Evolutionary conservation across 92 coral and sea anemone genomes (phyloP).

Genomic region (Palythoa grandis): DNA sequence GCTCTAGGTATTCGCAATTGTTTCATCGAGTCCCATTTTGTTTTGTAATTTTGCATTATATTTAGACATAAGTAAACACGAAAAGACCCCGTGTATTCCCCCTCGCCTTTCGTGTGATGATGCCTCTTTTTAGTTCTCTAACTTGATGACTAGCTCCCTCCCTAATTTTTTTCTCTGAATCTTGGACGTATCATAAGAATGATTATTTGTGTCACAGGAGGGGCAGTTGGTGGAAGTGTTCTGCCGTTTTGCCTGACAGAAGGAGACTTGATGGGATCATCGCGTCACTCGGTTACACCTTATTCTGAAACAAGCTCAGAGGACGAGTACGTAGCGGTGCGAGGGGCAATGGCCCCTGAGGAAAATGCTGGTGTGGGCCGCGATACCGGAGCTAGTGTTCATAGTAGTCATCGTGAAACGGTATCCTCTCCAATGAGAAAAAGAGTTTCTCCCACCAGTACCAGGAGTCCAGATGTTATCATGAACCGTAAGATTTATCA

Average conservation of each 20-base stretch:
- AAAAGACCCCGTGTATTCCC: background rate
- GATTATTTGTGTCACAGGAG: background rate
- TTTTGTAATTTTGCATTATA: background rate
- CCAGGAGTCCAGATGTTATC: background rate
- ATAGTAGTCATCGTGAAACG: constrained; percentile 22
- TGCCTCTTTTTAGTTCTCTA: no score
- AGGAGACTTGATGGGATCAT: constrained; percentile 13
- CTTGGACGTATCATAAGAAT: background rate
- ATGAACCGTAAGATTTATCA: constrained; percentile 14
- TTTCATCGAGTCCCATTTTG: background rate
- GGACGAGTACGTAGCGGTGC: constrained; percentile 35
- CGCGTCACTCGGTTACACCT: background rate
- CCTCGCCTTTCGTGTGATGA: no score
- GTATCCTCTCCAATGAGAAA: constrained; percentile 29
- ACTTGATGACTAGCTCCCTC: no score
- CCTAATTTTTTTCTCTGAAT: background rate
- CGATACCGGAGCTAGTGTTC: constrained; percentile 39
- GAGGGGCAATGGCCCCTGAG: constrained; percentile 45
- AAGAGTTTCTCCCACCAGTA: background rate
- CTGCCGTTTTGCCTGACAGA: constrained; percentile 9
- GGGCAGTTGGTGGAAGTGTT: constrained; percentile 13
- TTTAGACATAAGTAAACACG: background rate
- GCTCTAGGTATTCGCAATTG: constrained; percentile 4
- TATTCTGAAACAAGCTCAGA: constrained; percentile 44
- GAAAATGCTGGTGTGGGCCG: constrained; percentile 46